Evolutionary conservation across 92 coral and sea anemone species (phyloP).

Genomic region (Palythoa grandis): DNA sequence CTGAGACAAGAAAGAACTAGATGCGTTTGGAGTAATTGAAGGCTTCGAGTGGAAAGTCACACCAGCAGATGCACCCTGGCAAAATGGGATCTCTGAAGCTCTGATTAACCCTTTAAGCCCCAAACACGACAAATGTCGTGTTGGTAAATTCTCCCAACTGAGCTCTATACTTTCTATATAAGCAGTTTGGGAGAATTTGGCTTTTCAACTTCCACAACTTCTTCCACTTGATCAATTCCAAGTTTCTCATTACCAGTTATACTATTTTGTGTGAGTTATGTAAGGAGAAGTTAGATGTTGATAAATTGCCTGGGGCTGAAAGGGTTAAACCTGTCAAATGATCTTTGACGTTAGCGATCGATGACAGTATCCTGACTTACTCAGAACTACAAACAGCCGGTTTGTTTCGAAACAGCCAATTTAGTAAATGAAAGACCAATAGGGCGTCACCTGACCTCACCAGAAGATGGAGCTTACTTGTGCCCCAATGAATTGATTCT

Average conservation of each 20-base stretch:
- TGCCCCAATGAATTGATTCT: conserved; percentile 62
- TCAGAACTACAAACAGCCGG: conserved; percentile 63
- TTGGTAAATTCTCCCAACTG: too few species aligned
- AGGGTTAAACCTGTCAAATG: conserved; percentile 57
- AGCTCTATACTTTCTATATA: too few species aligned
- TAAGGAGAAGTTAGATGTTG: too few species aligned
- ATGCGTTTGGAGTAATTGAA: conserved; percentile 58
- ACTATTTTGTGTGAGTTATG: too few species aligned
- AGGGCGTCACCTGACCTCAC: conserved; percentile 61
- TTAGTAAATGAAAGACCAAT: conserved; percentile 39
- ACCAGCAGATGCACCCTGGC: conserved; percentile 71
- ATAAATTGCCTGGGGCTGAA: too few species aligned
- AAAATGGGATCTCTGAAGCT: conserved; percentile 39
- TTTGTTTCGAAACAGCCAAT: conserved; percentile 60
- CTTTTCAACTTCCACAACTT: too few species aligned
- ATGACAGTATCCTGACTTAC: conserved; percentile 55
- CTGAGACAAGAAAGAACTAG: conserved; percentile 55
- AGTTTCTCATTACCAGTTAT: too few species aligned
- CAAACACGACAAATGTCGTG: too few species aligned
- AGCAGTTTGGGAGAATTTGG: too few species aligned
- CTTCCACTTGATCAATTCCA: too few species aligned
- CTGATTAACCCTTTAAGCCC: too few species aligned
- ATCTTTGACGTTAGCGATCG: conserved; percentile 43
- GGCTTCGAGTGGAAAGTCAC: conserved; percentile 63
- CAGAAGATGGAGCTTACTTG: conserved; percentile 57